phyloP scores from a whole-genome alignment of 2,888 invertebrate genomes.

The Sacculina carcini region DNA sequence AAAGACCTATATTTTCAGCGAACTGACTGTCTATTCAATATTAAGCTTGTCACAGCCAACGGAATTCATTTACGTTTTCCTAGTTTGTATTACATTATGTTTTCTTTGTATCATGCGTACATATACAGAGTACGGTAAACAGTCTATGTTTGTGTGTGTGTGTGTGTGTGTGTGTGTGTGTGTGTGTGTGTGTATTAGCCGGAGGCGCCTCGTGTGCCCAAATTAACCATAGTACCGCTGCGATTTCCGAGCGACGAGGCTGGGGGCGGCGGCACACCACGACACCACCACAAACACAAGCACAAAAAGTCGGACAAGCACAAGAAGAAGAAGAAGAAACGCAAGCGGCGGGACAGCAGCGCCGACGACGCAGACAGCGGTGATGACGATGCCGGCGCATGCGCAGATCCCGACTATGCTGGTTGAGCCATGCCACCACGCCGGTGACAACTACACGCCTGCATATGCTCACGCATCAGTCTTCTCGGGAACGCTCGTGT shows the following conservation, averaged over 20 bases:
- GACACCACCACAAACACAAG: conserved; percentile 16
- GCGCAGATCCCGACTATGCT: conserved; percentile 19
- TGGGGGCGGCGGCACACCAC: too few species aligned
- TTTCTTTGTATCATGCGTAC: too few species aligned
- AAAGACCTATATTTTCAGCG: too few species aligned
- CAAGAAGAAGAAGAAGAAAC: conserved; percentile 28
- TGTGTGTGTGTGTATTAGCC: conserved; percentile 17
- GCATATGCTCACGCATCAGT: too few species aligned
- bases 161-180: conserved; percentile 10
- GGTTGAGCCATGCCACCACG: conserved; percentile 6
- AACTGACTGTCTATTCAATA: too few species aligned
- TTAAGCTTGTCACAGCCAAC: too few species aligned
- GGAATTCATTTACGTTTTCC: too few species aligned
- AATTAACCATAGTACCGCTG: conserved; percentile 23
- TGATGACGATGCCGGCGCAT: conserved; percentile 24
- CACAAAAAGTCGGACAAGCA: conserved; percentile 21
- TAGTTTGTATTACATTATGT: too few species aligned
- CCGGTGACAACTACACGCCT: too few species aligned
- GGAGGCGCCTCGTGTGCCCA: conserved; percentile 25
- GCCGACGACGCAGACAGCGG: too few species aligned
- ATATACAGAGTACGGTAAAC: too few species aligned
- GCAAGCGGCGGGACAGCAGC: conserved; percentile 29
- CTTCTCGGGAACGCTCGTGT: too few species aligned
- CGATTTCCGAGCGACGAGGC: conserved; percentile 10
- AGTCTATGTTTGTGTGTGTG: not conserved